A percentile compares a stretch with the other conserved stretches of the same genome.
Conservation (phyloP, 2,888 invertebrate species). For the Asteroscopus sphinx region DNA sequence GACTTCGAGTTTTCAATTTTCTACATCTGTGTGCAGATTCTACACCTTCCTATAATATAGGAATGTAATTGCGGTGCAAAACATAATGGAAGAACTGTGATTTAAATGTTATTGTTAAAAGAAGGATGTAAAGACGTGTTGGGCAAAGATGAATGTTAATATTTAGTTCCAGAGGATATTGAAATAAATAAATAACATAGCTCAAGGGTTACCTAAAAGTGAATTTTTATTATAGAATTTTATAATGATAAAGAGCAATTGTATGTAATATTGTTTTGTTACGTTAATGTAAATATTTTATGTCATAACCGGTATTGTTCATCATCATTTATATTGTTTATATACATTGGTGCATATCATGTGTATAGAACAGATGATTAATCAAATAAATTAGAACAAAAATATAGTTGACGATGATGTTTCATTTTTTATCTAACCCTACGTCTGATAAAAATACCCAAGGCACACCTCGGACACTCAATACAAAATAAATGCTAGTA, state of each 20-base stretch:
- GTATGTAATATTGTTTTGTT: conserved; percentile 69
- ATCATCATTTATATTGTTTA: conserved; percentile 87
- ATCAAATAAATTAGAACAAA: conserved; percentile 89
- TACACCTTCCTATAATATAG: conserved; percentile 60
- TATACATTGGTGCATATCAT: conserved; percentile 90
- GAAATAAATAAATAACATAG: conserved; percentile 64
- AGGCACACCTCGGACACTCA: too few species aligned
- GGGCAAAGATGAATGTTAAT: conserved; percentile 57
- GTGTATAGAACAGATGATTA: conserved; percentile 90
- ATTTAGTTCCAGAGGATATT: conserved; percentile 60
- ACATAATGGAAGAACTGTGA: conserved; percentile 76
- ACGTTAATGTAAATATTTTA: conserved; percentile 79
- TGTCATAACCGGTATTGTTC: conserved; percentile 78
- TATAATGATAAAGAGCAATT: conserved; percentile 76
- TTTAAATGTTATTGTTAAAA: conserved; percentile 75
- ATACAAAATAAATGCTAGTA: too few species aligned
- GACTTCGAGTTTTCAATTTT: conserved; percentile 37
- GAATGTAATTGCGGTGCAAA: conserved; percentile 64
- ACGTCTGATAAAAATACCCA: too few species aligned
- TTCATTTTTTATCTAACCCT: conserved; percentile 66
- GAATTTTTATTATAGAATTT: conserved; percentile 68
- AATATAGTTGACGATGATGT: conserved; percentile 78
- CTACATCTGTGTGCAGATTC: conserved; percentile 47
- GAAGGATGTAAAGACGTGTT: conserved; percentile 62
- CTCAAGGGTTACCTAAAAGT: conserved; percentile 70